Base-by-base conservation (phyloP, 1,140 invertebrate species). In the Subanguina moxae region DNA sequence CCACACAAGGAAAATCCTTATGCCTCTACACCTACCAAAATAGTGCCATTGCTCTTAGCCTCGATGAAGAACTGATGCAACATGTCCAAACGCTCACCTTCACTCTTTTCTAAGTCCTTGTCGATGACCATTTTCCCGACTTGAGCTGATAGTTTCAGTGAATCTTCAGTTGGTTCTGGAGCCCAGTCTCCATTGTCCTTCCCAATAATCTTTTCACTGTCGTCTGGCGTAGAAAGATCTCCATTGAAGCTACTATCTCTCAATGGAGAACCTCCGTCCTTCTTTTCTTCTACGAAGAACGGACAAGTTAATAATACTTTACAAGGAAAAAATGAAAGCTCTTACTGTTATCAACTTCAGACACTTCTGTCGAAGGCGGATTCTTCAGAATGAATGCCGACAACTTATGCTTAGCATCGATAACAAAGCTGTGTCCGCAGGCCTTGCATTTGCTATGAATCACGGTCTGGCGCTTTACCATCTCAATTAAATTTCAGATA, bases 381-480 rank as follows among this genome's bases (percentile, higher is more conserved):
- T 97, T 97, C 84, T 98, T 98, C 58, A 98, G 85, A 76, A 99
- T 98, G 86, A 91, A 99, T 0, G 94, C 96, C 77, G 95, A 95
- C 30, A 99, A 87, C 83, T 97, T 96, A 84, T 98, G 95, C 80
- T 90, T 90, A 83, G 90, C 91, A 83, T 96, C 93, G 52, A 85
- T 78, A 8, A 94, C 85, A n/a, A 90, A 91, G 82, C 90, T 89
- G 85, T 93, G 90, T 67, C 95, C 96, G 84, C 95, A 98, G 42
- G 95, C 95, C n/a, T n/a, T n/a, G n/a, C n/a, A n/a, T n/a, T n/a
- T n/a, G n/a, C n/a, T n/a, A n/a, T n/a, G n/a, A n/a, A 84, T 96
- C 97, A 86, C 95, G 98, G 5, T 90, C 90, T 83, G 94, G 91
- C 30, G 89, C 89, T 76, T 98, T 96, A 17, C 88, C 32, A 32